These are phyloP conservation scores for Lepidurus arcticus DNA, from an alignment of 1,140 invertebrate genomes.

Conservation along the genomic window DNA sequence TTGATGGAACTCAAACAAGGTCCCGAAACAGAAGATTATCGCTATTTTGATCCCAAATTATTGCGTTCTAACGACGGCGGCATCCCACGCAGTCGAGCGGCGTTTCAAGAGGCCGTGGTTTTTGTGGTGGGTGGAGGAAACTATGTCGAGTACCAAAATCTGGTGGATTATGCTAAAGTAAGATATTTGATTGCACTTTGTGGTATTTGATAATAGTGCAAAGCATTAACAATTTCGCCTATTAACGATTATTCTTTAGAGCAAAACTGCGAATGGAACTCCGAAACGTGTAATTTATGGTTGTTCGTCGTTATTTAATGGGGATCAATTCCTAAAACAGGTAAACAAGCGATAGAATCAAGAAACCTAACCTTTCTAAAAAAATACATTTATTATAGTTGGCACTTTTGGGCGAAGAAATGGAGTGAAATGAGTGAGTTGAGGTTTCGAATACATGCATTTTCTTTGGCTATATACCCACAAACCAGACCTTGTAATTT, in stretches of 20 bases:
- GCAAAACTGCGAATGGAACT: conserved; percentile 53
- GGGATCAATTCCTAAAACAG: conserved; percentile 87
- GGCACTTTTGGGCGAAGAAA: conserved; percentile 63
- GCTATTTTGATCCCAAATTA: conserved; percentile 88
- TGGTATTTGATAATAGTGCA: conserved; percentile 42
- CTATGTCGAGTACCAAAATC: conserved; percentile 99
- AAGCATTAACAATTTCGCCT: conserved; percentile 33
- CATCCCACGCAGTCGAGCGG: conserved; percentile 55
- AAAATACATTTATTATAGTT: conserved; percentile 33
- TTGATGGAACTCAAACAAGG: conserved; percentile 78
- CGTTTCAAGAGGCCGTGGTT: conserved; percentile 84
- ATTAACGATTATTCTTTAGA: conserved; percentile 46
- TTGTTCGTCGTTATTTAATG: conserved; percentile 85
- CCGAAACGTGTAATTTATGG: conserved; percentile 88
- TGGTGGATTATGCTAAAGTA: conserved; percentile 88
- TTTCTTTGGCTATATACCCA: neutral
- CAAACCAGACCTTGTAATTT: neutral
- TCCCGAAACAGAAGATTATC: conserved; percentile 75
- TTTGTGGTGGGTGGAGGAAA: conserved; percentile 97
- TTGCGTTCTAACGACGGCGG: conserved; percentile 62
- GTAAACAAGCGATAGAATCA: conserved; percentile 44
- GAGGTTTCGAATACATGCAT: neutral
- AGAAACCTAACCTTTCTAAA: conserved; percentile 26
- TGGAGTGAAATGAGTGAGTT: conserved; percentile 47
- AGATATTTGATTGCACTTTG: neutral